phyloP scores from a whole-genome alignment of 1,140 invertebrate genomes.

The Eubasilissa regina region DNA sequence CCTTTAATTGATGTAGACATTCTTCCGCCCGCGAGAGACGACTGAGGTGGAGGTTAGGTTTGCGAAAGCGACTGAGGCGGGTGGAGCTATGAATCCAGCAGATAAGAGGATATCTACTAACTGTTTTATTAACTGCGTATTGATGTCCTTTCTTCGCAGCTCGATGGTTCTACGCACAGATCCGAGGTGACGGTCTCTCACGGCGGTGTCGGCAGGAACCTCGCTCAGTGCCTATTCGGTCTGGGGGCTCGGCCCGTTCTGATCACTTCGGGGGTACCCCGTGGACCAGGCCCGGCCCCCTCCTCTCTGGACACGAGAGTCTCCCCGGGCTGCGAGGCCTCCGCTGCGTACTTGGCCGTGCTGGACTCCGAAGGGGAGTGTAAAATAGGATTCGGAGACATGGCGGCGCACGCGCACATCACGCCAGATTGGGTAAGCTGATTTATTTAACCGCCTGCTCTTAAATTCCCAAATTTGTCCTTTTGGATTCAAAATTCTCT shows the following conservation, averaged over 20 bases:
- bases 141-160: slow-evolving; percentile 71
- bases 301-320: slow-evolving; percentile 63
- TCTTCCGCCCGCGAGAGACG: no score
- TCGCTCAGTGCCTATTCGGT: slow-evolving; percentile 87
- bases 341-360: slow-evolving; percentile 83
- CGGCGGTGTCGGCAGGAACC: slow-evolving; percentile 93
- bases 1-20: no score
- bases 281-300: slow-evolving; percentile 63
- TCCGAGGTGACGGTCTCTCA: slow-evolving; percentile 77
- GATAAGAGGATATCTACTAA: no score
- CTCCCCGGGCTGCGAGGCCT: slow-evolving; percentile 61
- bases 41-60: no score
- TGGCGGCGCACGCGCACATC: slow-evolving; percentile 85
- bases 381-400: slow-evolving; percentile 85
- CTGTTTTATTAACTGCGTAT: not conserved
- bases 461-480: not conserved
- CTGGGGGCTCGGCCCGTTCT: slow-evolving; percentile 80
- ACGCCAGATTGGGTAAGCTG: slow-evolving; percentile 74
- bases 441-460: not conserved
- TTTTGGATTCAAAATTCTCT: not conserved
- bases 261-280: slow-evolving; percentile 77
- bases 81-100: no score
- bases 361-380: slow-evolving; percentile 84
- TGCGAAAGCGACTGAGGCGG: no score
- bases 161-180: slow-evolving; percentile 85